phyloP scores from a whole-genome alignment of 2,888 invertebrate species.

The Adineta ricciae region DNA sequence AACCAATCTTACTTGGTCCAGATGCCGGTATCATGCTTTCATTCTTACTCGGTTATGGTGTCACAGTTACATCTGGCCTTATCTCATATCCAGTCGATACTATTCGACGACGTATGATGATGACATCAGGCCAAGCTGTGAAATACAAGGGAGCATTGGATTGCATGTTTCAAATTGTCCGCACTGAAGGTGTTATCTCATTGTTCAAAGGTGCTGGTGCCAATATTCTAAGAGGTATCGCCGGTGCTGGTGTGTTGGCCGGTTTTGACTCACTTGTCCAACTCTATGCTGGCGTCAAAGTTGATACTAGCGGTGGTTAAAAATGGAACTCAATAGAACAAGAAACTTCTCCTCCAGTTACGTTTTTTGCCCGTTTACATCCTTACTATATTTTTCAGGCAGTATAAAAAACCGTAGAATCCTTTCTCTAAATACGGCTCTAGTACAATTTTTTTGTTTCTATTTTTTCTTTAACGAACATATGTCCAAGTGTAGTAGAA shows the following conservation, averaged over 20 bases:
- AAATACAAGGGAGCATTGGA: constrained; percentile 70
- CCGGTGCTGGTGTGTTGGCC: constrained; percentile 49
- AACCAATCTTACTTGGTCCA: constrained; percentile 47
- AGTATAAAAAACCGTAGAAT: not conserved
- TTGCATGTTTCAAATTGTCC: constrained; percentile 77
- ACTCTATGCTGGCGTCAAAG: constrained; percentile 27
- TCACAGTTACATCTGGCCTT: constrained; percentile 78
- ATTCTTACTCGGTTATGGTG: constrained; percentile 51
- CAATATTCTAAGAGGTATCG: constrained; percentile 49
- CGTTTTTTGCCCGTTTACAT: not conserved
- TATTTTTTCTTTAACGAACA: not conserved
- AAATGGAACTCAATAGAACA: not conserved
- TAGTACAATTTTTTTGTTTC: constrained; percentile 8
- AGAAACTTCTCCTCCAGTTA: not conserved
- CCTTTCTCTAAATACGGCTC: not conserved
- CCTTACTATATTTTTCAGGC: not conserved
- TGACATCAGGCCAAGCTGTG: constrained; percentile 65
- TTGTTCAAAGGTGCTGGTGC: constrained; percentile 73
- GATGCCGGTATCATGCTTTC: constrained; percentile 41
- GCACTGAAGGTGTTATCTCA: constrained; percentile 68
- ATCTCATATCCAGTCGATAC: constrained; percentile 94
- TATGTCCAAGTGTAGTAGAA: not conserved
- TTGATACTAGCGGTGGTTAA: constrained; percentile 25
- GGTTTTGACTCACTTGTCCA: constrained; percentile 47
- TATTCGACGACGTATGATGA: constrained; percentile 87